Conservation (phyloP, 1,140 invertebrate species). For the Drosophila virilis region DNA sequence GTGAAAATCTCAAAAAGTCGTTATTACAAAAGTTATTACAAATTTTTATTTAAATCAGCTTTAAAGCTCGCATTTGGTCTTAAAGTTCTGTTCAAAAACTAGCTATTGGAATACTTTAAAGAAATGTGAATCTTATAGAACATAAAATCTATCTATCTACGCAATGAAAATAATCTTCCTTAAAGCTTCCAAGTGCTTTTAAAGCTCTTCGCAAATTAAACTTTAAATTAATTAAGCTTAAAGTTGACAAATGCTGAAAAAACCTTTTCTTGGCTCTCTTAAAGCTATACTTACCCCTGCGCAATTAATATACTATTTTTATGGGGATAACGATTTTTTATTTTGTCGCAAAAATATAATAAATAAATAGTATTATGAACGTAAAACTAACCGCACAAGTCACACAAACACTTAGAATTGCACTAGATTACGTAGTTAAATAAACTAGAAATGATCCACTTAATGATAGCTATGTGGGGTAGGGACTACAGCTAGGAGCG, state of each 20-base stretch:
- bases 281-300: no score
- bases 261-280: no score
- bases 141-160: no score
- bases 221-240: background rate
- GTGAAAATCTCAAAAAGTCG: no score
- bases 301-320: no score
- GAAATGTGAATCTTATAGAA: background rate
- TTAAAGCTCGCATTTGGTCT: background rate
- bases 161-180: background rate
- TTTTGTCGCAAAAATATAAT: conserved; percentile 60
- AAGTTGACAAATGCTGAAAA: no score
- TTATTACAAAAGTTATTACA: no score
- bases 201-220: background rate
- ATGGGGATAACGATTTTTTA: conserved; percentile 33
- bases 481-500: conserved; percentile 52
- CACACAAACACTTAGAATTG: conserved; percentile 45
- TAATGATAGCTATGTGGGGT: conserved; percentile 44
- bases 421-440: conserved; percentile 47
- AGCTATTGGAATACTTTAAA: background rate
- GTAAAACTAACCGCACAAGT: conserved; percentile 53
- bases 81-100: background rate
- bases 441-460: conserved; percentile 62
- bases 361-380: conserved; percentile 68
- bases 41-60: no score
- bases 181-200: background rate